Conservation (phyloP, 1,140 invertebrate genomes). For the Drosophila hydei region DNA sequence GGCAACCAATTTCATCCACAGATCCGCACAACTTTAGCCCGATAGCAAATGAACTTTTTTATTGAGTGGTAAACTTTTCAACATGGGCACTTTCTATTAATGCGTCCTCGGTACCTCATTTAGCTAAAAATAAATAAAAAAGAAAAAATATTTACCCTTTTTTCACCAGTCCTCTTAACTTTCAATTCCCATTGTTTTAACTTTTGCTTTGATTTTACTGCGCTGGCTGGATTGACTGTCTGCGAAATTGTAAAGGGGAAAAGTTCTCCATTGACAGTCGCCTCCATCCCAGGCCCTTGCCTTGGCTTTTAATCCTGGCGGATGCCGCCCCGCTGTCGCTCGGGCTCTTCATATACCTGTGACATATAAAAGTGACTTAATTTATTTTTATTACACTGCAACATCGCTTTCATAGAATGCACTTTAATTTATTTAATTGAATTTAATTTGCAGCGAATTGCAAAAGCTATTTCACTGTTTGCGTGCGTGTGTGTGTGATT, state of each 20-base stretch:
- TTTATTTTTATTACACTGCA: constrained; percentile 54
- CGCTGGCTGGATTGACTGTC: constrained; percentile 49
- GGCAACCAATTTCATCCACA: background rate
- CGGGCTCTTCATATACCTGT: constrained; percentile 32
- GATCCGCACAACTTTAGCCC: constrained; percentile 12
- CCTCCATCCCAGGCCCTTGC: background rate
- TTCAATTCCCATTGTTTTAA: constrained; percentile 56
- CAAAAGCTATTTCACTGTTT: constrained; percentile 36
- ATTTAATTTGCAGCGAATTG: constrained; percentile 75
- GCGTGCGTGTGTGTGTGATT: background rate
- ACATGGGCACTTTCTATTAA: constrained; percentile 67
- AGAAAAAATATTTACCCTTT: constrained; percentile 3
- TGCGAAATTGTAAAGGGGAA: constrained; percentile 42
- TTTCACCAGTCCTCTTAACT: constrained; percentile 32
- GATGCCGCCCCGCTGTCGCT: background rate
- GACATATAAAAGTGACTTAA: constrained; percentile 62
- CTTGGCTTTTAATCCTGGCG: background rate
- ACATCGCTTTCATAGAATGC: constrained; percentile 70
- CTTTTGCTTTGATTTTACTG: constrained; percentile 64
- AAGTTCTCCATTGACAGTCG: constrained; percentile 9
- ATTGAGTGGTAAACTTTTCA: constrained; percentile 70
- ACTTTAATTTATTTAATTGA: constrained; percentile 81
- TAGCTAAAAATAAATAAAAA: constrained; percentile 38
- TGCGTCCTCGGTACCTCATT: constrained; percentile 58
- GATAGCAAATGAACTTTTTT: constrained; percentile 60